phyloP scores from a whole-genome alignment of 2,113 vertebrate species.

The Rafetus swinhoei region DNA sequence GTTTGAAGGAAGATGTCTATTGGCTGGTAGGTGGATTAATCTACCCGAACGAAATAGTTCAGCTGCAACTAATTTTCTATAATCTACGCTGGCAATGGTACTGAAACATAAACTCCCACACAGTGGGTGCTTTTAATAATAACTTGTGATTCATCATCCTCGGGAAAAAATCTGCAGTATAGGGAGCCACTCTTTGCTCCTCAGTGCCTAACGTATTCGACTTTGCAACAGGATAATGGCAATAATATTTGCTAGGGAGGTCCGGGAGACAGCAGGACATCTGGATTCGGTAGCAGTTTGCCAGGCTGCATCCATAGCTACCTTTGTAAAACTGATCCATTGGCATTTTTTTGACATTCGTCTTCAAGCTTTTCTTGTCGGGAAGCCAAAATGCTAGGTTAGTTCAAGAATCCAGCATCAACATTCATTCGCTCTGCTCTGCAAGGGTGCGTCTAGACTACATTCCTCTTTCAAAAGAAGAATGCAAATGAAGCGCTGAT shows the following conservation, averaged over 20 bases:
- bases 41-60: neutral
- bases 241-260: neutral
- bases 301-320: neutral
- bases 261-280: neutral
- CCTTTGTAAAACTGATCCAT: neutral
- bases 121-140: neutral
- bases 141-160: neutral
- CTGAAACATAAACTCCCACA: neutral
- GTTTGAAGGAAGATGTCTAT: neutral
- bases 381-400: neutral
- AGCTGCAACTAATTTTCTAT: constrained; percentile 9
- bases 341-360: neutral
- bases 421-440: neutral
- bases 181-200: neutral
- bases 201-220: neutral
- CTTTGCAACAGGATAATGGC: neutral
- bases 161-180: neutral
- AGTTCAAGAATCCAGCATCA: rapidly evolving
- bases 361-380: neutral
- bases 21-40: constrained; percentile 11
- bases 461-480: too few species aligned
- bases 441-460: too few species aligned
- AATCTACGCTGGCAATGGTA: neutral
- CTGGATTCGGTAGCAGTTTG: neutral
- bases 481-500: too few species aligned